Percentiles rank a stretch among this genome's conserved stretches.
Conservation (phyloP, 1,140 invertebrate species). For the Orchestia grillus region DNA sequence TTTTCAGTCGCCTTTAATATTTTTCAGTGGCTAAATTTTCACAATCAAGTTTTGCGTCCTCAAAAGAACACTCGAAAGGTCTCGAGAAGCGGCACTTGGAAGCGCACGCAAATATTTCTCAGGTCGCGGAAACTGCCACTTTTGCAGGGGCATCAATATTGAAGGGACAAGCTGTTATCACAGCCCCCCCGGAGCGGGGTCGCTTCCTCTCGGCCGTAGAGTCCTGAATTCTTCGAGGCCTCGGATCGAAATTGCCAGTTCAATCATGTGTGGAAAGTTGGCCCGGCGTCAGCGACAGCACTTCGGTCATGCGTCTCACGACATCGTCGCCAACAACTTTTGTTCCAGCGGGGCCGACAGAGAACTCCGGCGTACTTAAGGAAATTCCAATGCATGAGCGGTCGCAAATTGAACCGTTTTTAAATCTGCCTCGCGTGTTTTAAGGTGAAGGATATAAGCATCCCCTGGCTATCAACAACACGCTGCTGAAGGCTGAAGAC, state of each 20-base stretch:
- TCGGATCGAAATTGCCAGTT: neutral
- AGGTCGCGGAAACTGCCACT: neutral
- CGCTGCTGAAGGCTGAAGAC: too few species aligned
- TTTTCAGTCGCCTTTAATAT: neutral
- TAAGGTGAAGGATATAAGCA: neutral
- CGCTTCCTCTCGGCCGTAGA: neutral
- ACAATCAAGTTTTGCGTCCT: neutral
- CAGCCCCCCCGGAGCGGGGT: neutral
- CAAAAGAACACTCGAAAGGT: neutral
- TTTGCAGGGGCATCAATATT: neutral
- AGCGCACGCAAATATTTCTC: neutral
- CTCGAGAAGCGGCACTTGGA: neutral
- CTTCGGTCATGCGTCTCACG: neutral
- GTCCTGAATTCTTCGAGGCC: neutral
- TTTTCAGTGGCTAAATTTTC: neutral
- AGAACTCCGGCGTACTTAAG: neutral
- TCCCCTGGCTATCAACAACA: neutral
- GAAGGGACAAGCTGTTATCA: neutral
- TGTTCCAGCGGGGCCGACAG: neutral
- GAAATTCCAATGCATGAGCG: neutral
- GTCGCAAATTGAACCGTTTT: neutral
- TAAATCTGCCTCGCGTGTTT: neutral
- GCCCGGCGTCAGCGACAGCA: neutral
- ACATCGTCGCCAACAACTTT: neutral
- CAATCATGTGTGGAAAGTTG: slow-evolving; percentile 7